Conservation (phyloP, 2,888 invertebrate genomes). For the Priocnemis perturbator region DNA sequence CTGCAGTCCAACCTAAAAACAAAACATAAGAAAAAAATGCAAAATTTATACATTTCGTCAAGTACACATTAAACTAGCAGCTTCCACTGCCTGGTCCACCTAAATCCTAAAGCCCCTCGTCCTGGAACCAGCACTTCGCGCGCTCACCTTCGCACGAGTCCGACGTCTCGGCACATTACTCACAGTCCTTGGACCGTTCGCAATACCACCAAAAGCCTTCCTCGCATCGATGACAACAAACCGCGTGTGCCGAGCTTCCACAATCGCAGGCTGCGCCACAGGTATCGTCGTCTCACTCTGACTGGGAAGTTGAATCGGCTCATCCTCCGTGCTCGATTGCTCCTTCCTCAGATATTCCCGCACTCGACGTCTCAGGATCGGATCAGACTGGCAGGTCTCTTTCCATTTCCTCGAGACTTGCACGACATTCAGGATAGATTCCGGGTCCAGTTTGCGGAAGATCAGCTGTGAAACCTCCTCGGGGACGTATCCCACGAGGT, state of each 20-base stretch:
- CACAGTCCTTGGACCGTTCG: too few species aligned
- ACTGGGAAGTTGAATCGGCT: not conserved
- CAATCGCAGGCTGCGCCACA: not conserved
- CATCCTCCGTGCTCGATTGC: not conserved
- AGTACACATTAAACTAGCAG: too few species aligned
- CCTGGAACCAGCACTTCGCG: too few species aligned
- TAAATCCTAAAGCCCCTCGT: too few species aligned
- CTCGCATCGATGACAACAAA: not conserved
- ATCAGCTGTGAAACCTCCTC: conserved; percentile 28
- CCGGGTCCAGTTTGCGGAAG: conserved; percentile 23
- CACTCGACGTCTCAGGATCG: not conserved
- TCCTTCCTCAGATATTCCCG: not conserved
- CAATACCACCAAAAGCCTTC: not conserved
- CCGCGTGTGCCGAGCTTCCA: too few species aligned
- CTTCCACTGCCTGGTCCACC: too few species aligned
- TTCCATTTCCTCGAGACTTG: conserved; percentile 21
- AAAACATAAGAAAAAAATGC: too few species aligned
- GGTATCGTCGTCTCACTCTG: not conserved
- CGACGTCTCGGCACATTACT: too few species aligned
- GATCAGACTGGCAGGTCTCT: conserved; percentile 12
- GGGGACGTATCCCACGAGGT: conserved; percentile 27
- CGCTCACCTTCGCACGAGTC: too few species aligned
- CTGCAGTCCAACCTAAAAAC: too few species aligned
- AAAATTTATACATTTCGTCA: too few species aligned
- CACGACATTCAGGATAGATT: conserved; percentile 13